These are phyloP conservation scores for Idaea aversata DNA, from an alignment of 2,888 invertebrate species.

Conservation along the genomic window DNA sequence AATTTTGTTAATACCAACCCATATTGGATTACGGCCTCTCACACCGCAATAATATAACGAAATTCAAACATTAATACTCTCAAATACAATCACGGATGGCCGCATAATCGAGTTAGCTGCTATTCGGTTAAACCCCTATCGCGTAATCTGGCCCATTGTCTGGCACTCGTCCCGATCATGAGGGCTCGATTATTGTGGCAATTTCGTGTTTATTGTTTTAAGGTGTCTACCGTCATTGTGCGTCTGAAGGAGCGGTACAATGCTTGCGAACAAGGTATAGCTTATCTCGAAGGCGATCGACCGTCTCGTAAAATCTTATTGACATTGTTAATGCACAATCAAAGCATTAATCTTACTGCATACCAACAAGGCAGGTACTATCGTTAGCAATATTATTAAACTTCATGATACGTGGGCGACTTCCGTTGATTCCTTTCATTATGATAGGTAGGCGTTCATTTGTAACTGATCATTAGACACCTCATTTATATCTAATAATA, in stretches of 20 bases:
- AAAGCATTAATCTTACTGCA: conserved; percentile 24
- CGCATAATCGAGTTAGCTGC: conserved; percentile 79
- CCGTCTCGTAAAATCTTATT: conserved; percentile 53
- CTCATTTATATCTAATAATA: neutral
- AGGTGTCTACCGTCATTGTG: conserved; percentile 63
- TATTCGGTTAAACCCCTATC: conserved; percentile 77
- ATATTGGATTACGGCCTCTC: conserved; percentile 70
- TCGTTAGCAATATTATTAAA: neutral
- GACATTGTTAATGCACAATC: conserved; percentile 20
- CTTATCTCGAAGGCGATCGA: conserved; percentile 44
- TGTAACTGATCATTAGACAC: neutral
- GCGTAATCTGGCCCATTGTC: conserved; percentile 76
- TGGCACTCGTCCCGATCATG: conserved; percentile 72
- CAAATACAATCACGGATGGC: conserved; percentile 79
- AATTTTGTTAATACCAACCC: conserved; percentile 60
- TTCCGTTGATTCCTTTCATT: neutral
- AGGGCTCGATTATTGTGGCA: conserved; percentile 76
- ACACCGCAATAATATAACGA: conserved; percentile 76
- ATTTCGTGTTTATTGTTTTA: conserved; percentile 77
- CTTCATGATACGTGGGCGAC: neutral
- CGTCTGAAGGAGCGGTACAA: conserved; percentile 45
- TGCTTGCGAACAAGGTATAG: conserved; percentile 13
- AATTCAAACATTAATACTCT: conserved; percentile 79
- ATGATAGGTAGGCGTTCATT: neutral
- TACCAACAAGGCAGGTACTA: conserved; percentile 26